Conservation (phyloP, 2,797 vertebrate genomes). For the Poeciliopsis turneri region DNA sequence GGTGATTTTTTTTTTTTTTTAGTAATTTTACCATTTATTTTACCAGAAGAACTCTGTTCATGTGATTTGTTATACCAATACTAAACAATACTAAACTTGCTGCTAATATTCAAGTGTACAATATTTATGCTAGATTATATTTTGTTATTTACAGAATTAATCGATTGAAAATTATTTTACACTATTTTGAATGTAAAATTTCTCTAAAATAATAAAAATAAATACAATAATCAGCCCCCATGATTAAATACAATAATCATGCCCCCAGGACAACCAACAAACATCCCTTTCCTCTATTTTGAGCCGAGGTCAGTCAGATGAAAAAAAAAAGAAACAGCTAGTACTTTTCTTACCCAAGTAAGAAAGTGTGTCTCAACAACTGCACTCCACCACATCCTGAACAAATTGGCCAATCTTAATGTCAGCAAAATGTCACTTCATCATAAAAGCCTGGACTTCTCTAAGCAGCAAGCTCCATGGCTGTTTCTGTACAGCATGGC, state of each 20-base stretch:
- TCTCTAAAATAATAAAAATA: slow-evolving; percentile 21
- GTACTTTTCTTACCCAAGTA: slow-evolving; percentile 70
- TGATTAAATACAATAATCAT: no score
- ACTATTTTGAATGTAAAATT: slow-evolving; percentile 12
- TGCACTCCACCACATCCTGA: slow-evolving; percentile 79
- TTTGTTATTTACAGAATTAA: background rate
- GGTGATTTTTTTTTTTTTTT: slow-evolving; percentile 44
- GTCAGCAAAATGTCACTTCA: slow-evolving; percentile 87
- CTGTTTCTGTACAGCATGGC: slow-evolving; percentile 80
- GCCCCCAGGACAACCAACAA: slow-evolving; percentile 29
- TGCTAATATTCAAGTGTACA: slow-evolving; percentile 26
- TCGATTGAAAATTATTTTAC: background rate
- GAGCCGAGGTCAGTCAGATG: slow-evolving; percentile 61
- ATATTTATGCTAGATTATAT: background rate
- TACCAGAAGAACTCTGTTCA: background rate
- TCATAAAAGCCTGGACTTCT: slow-evolving; percentile 82
- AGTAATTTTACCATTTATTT: slow-evolving; percentile 56
- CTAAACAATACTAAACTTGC: slow-evolving; percentile 12
- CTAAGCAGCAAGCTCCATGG: slow-evolving; percentile 68
- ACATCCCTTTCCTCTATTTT: slow-evolving; percentile 62
- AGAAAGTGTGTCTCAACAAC: slow-evolving; percentile 74
- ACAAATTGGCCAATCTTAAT: slow-evolving; percentile 88
- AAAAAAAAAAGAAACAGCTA: slow-evolving; percentile 57
- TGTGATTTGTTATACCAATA: slow-evolving; percentile 31
- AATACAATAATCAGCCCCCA: no score